Percentiles rank a stretch among this genome's conserved stretches.
Evolutionary conservation across 92 coral and sea anemone species (phyloP).

Genomic region (Plumapathes pennacea): DNA sequence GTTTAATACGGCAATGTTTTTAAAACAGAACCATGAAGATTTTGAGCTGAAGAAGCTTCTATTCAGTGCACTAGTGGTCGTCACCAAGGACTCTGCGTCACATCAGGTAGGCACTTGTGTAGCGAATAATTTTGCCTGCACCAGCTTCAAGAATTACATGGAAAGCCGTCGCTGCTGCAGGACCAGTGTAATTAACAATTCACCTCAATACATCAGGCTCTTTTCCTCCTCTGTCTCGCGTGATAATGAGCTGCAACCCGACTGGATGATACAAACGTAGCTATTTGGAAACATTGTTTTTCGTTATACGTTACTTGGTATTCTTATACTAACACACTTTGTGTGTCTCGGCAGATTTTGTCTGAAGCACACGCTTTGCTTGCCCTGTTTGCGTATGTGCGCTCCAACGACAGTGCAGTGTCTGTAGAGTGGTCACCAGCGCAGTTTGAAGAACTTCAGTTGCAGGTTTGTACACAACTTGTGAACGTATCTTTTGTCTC

Average conservation of each 20-base stretch:
- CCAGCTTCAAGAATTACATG: too few species aligned
- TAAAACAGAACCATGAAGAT: conserved; percentile 80
- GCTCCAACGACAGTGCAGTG: conserved; percentile 72
- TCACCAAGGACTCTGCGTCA: conserved; percentile 74
- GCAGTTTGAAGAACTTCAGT: conserved; percentile 95
- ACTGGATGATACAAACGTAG: too few species aligned
- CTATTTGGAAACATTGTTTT: neutral
- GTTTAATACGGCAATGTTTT: neutral
- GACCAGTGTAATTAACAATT: too few species aligned
- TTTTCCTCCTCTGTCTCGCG: too few species aligned
- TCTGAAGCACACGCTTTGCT: conserved; percentile 85
- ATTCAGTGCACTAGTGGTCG: conserved; percentile 63
- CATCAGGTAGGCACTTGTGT: conserved; percentile 78
- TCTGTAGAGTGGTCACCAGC: conserved; percentile 90
- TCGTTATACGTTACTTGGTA: too few species aligned
- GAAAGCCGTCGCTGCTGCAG: too few species aligned
- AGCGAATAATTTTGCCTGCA: too few species aligned
- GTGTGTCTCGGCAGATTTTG: conserved; percentile 64
- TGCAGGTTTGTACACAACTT: conserved; percentile 61
- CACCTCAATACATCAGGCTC: too few species aligned
- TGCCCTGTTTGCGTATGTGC: conserved; percentile 81
- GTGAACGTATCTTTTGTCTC: too few species aligned
- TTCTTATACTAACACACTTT: too few species aligned
- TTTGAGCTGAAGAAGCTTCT: conserved; percentile 91
- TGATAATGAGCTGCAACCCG: too few species aligned